Base-by-base conservation (phyloP, 2,888 invertebrate species). In the Folsomia manolachei region DNA sequence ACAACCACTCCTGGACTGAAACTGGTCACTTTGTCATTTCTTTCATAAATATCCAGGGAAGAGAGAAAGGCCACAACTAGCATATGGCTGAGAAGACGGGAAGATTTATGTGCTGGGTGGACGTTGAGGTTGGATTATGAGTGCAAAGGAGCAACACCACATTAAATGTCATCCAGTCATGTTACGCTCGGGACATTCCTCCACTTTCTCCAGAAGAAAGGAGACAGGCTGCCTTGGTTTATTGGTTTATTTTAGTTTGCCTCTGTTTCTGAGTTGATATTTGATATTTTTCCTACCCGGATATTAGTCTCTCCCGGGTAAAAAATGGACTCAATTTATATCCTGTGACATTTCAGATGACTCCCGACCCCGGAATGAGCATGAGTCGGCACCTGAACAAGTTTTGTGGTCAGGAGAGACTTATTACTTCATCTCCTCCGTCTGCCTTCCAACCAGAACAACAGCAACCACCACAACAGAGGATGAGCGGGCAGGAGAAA, bases 331-430 rank as follows among this genome's bases (percentile, higher is more conserved):
- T 64, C 64, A 64, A 64, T 64, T 64, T 64, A 25, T 39, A 39
- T 64, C 27, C 11, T 64, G 24, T 64, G 64, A 27, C 64, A 64
- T 66, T 52, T 66, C 52, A 66, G 66, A 66, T 66, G 66, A 52
- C 1, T 60, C n/a, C 9, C 52, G 27, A 24, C 23, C 21, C 66
- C 24, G 66, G 66, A 51, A 4, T 66, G 68, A 70, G 66, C 70
- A 75, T 75, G 72, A 72, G 67, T 71, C 72, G 74, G 69, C 76
- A 76, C 71, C 76, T 76, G 70, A 74, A 74, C 69, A 74, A 76
- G 72, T 71, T 76, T 63, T 74, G 76, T 69, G 76, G 76, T 4
- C 76, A 76, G 69, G 72, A 39, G 62, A 66, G 71, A 71, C 60
- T 71, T 71, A 66, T 66, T 66, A 52, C 52, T 24, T 27, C 66